Evolutionary conservation across 2,797 vertebrate species (phyloP).

Genomic region (Pitangus sulphuratus): DNA sequence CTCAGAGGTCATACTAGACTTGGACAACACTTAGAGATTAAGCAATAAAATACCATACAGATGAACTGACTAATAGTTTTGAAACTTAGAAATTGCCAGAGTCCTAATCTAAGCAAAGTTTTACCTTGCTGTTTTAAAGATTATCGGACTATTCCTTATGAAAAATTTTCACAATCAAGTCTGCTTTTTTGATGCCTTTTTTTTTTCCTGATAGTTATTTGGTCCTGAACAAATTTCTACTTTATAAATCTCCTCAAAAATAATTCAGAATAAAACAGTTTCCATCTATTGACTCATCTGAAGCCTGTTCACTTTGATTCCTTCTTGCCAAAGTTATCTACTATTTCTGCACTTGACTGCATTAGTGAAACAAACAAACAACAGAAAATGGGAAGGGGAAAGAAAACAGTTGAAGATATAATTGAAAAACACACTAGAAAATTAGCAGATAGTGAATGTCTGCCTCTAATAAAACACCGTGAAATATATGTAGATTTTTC

Average conservation of each 20-base stretch:
- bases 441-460: neutral
- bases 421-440: neutral
- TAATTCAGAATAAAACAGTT: neutral
- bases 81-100: neutral
- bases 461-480: neutral
- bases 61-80: neutral
- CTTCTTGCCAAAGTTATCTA: neutral
- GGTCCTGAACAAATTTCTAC: neutral
- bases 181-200: neutral
- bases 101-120: neutral
- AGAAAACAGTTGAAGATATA: neutral
- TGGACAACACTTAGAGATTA: neutral
- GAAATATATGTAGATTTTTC: neutral
- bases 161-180: neutral
- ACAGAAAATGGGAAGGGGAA: fast-evolving
- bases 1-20: neutral
- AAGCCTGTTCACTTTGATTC: neutral
- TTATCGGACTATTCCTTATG: neutral
- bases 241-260: neutral
- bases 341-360: neutral
- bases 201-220: neutral
- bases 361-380: neutral
- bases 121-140: neutral
- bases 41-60: neutral
- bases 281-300: neutral